Evolutionary conservation across 2,888 invertebrate species (phyloP).

Genomic region (Eremobia ochroleuca): DNA sequence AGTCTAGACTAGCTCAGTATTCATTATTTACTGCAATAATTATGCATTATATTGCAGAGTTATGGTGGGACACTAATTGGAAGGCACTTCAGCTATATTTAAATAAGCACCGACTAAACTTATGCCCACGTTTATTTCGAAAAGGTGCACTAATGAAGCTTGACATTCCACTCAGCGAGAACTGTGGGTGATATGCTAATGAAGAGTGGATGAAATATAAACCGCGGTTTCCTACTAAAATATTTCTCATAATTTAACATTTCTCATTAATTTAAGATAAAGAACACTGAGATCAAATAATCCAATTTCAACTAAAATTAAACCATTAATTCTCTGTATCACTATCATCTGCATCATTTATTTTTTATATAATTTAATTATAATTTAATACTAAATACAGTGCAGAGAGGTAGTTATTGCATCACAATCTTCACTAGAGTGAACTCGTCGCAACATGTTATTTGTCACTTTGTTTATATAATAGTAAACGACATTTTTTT

Average conservation of each 20-base stretch:
- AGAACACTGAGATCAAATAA: too few species aligned
- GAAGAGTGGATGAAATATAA: conserved; percentile 33
- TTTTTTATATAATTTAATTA: too few species aligned
- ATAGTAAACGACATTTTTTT: too few species aligned
- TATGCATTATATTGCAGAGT: conserved; percentile 22
- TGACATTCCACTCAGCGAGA: conserved; percentile 37
- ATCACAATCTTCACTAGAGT: background rate
- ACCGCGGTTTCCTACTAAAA: conserved; percentile 4
- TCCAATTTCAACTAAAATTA: too few species aligned
- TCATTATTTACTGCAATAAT: conserved; percentile 28
- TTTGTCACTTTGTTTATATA: background rate
- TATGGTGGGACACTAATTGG: conserved; percentile 51
- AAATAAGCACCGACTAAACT: conserved; percentile 52
- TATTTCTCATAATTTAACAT: too few species aligned
- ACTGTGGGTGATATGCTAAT: conserved; percentile 39
- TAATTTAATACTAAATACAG: too few species aligned
- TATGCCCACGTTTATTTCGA: conserved; percentile 39
- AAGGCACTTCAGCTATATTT: conserved; percentile 48
- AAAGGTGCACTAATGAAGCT: conserved; percentile 61
- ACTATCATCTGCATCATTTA: too few species aligned
- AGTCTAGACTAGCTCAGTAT: conserved; percentile 2
- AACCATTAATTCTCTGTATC: too few species aligned
- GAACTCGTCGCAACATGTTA: background rate
- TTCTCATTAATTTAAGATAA: too few species aligned
- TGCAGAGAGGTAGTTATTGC: too few species aligned